Percentiles rank a stretch among this genome's conserved stretches.
phyloP scores from a whole-genome alignment of 2,888 invertebrate genomes.

The Aelia acuminata region DNA sequence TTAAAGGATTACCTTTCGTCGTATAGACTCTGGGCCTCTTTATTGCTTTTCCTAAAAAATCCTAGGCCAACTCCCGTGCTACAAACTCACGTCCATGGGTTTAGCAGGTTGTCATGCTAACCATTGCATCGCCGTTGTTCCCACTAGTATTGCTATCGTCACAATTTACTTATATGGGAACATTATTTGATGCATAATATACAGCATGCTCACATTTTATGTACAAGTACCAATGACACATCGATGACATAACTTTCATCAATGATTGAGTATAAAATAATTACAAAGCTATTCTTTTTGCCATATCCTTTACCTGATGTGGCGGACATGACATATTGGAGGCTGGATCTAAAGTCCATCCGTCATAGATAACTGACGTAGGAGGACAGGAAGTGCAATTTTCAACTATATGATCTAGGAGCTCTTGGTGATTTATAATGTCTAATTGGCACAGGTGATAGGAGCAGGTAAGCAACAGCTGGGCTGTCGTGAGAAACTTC shows the following conservation, averaged over 20 bases:
- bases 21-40: too few relatives aligned
- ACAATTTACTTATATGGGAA: too few relatives aligned
- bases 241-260: not conserved
- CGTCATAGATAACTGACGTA: slow-evolving; percentile 17
- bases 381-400: slow-evolving; percentile 50
- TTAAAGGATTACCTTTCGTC: too few relatives aligned
- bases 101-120: too few relatives aligned
- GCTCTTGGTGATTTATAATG: not conserved
- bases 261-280: not conserved
- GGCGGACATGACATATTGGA: slow-evolving; percentile 16
- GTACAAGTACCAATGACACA: not conserved
- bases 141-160: too few relatives aligned
- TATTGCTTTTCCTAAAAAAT: too few relatives aligned
- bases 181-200: too few relatives aligned
- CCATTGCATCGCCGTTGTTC: too few relatives aligned
- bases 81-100: too few relatives aligned
- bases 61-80: too few relatives aligned
- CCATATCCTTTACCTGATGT: not conserved
- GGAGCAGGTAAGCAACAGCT: not conserved
- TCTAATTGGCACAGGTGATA: slow-evolving; percentile 22
- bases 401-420: not conserved
- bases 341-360: not conserved
- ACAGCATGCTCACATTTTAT: too few relatives aligned
- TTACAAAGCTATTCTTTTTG: not conserved
- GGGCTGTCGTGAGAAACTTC: not conserved